These are phyloP conservation scores for Mus caroli DNA, from an alignment of 2,797 vertebrate species.

Conservation along the genomic window DNA sequence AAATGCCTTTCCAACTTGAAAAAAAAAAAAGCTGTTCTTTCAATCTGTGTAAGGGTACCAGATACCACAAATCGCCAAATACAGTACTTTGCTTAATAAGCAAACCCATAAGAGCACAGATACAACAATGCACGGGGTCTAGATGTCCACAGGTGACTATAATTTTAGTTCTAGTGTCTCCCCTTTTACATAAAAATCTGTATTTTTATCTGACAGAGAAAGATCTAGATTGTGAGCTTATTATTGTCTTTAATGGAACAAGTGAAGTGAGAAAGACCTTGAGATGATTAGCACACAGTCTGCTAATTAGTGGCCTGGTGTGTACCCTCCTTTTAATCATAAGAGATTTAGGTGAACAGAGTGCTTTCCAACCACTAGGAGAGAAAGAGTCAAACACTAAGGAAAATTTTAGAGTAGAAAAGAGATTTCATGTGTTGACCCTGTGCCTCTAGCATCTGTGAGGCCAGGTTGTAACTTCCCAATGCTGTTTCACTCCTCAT, in stretches of 20 bases:
- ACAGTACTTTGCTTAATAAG: neutral
- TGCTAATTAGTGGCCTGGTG: neutral
- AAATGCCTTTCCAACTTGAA: neutral
- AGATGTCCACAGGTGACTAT: neutral
- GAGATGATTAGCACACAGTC: neutral
- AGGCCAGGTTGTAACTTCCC: neutral
- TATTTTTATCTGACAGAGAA: neutral
- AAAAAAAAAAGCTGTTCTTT: neutral
- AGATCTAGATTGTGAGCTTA: neutral
- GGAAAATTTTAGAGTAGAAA: neutral
- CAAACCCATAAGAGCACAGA: neutral
- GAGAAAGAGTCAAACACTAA: neutral
- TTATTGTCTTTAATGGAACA: neutral
- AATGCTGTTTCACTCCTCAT: neutral
- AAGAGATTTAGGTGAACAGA: neutral
- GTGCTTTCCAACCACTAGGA: neutral
- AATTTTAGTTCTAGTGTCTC: neutral
- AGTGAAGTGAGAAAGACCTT: neutral
- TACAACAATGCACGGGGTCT: neutral
- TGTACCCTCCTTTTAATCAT: neutral
- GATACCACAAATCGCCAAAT: neutral
- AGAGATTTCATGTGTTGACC: slow-evolving; percentile 7
- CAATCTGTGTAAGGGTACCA: neutral
- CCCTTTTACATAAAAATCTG: neutral
- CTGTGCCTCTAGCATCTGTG: neutral